These are phyloP conservation scores for Diadema setosum DNA, from an alignment of 35 echinoderm and acorn worm species.

Conservation along the genomic window DNA sequence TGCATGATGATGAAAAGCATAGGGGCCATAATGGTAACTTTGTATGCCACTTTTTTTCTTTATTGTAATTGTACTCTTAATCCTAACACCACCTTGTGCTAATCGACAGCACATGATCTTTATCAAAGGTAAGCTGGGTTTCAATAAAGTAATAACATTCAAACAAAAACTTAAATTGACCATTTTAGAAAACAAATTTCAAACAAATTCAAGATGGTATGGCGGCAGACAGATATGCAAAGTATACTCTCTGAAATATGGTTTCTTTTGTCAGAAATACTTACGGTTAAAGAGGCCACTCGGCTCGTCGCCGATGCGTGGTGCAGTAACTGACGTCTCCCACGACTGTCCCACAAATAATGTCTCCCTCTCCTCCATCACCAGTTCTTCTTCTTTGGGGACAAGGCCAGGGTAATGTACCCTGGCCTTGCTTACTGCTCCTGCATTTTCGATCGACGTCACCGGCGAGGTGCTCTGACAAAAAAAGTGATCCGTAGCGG, in stretches of 20 bases:
- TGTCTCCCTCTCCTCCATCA: not conserved
- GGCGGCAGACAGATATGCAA: not conserved
- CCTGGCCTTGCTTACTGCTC: not conserved
- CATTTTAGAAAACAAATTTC: not conserved
- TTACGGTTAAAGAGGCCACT: conserved; percentile 23
- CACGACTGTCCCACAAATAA: not conserved
- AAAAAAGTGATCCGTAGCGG: not conserved
- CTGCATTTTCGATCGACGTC: not conserved
- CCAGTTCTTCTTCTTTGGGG: not conserved
- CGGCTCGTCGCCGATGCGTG: not conserved
- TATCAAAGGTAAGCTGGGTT: too few relatives aligned
- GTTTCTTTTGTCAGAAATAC: not conserved
- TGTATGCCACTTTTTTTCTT: not conserved
- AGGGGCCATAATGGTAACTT: not conserved
- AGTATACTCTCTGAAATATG: not conserved
- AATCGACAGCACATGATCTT: too few relatives aligned
- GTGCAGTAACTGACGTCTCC: not conserved
- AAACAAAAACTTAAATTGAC: not conserved
- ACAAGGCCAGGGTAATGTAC: not conserved
- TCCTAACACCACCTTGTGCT: not conserved
- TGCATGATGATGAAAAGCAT: too few relatives aligned
- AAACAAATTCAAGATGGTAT: not conserved
- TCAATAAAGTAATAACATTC: too few relatives aligned
- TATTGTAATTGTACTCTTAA: not conserved
- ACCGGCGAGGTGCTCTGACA: not conserved